Evolutionary conservation across 2,113 vertebrate species (phyloP), one percentile per base, ranked within the genome.

Genomic region (Irena cyanogastra): DNA sequence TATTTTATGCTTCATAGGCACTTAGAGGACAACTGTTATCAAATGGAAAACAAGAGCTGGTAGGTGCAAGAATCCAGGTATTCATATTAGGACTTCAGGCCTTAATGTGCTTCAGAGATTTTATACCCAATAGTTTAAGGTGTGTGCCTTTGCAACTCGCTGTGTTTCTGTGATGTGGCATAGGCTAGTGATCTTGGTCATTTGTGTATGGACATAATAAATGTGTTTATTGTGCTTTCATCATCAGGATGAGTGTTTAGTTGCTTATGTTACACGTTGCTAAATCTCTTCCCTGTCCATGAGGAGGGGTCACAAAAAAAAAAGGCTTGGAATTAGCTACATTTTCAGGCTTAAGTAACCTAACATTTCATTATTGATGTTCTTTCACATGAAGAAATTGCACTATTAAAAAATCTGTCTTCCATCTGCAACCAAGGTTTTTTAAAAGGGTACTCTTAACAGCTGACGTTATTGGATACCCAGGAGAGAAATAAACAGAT

Each of bases 401-500:
- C 16, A 44, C 13, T 90, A 2, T 53, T 83, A 56, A 68, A 64
- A 91, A 65, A 18, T 7, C 33, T 18, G 9, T 65, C 27, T 83
- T 92, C 31, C 1, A 1, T 59, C 68, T 86, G 71, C 42, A 88
- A 33, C n/a, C 6, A 20, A 16, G 3, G 2, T 3, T 69, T 89
- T 77, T 59, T 42, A 17, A 69, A 90, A 63, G 18, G 6, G 1
- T 35, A 1, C 13, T 72, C 21, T 44, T 44, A 31, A 79, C 39
- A 74, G 23, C 23, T 90, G 79, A 26, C 0, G 0, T 88, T 68
- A n/a, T 4, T 92, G 52, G 45, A 26, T 80, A 47, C 59, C 49
- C 63, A 80, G 27, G 93, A 92, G 71, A 93, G 90, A 89, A 94
- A 81, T 63, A 50, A 77, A 42, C 50, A 78, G 70, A 49, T 89